phyloP scores from a whole-genome alignment of 2,888 invertebrate species.

The Cephus rjabovi region DNA sequence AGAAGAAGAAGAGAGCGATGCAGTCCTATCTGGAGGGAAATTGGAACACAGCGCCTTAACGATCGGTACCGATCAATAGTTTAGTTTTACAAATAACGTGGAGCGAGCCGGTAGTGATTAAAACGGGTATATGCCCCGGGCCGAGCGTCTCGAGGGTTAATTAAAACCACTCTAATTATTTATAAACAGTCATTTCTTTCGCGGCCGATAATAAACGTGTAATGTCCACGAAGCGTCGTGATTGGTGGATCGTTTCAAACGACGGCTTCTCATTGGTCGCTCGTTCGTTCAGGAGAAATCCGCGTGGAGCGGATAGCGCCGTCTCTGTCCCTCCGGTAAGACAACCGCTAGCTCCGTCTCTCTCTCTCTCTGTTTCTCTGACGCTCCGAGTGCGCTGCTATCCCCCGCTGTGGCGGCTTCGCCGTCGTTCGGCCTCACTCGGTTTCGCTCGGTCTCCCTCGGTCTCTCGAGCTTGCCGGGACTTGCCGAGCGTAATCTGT shows the following conservation, averaged over 20 bases:
- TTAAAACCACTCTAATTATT: slow-evolving; percentile 67
- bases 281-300: slow-evolving; percentile 40
- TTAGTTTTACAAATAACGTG: slow-evolving; percentile 50
- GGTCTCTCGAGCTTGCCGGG: slow-evolving; percentile 17
- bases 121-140: slow-evolving; percentile 47
- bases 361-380: slow-evolving; percentile 15
- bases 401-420: slow-evolving; percentile 2
- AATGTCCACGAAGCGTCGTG: slow-evolving; percentile 33
- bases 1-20: too few relatives aligned
- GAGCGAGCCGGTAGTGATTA: slow-evolving; percentile 45
- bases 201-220: slow-evolving; percentile 60
- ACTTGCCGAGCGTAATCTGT: slow-evolving; percentile 60
- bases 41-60: slow-evolving; percentile 38
- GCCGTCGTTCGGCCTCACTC: slow-evolving; percentile 8
- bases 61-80: slow-evolving; percentile 46
- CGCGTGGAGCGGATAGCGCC: slow-evolving; percentile 39
- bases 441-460: slow-evolving; percentile 38
- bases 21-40: slow-evolving; percentile 21
- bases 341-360: neutral
- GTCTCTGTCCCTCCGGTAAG: slow-evolving; percentile 6
- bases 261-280: slow-evolving; percentile 46
- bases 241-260: slow-evolving; percentile 30
- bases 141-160: slow-evolving; percentile 61
- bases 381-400: slow-evolving; percentile 16
- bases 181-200: slow-evolving; percentile 65